Evolutionary conservation across 2,888 invertebrate species (phyloP).

Genomic region (Cabera pusaria): DNA sequence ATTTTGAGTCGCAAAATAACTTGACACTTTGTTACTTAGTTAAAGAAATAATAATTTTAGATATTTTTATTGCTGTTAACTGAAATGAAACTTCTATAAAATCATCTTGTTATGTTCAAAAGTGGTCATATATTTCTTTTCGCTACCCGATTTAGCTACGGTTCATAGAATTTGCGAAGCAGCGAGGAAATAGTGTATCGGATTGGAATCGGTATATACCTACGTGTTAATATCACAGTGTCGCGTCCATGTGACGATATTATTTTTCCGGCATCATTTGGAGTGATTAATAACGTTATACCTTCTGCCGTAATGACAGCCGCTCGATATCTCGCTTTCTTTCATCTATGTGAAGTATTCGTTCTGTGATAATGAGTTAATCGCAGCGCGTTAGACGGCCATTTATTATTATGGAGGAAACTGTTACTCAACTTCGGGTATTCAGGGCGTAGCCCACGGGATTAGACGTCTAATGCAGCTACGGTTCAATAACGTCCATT

Average conservation of each 20-base stretch:
- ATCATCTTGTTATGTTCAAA: no score
- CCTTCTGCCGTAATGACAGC: constrained; percentile 63
- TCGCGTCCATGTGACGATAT: constrained; percentile 78
- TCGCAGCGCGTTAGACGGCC: constrained; percentile 40
- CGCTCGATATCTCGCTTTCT: constrained; percentile 50
- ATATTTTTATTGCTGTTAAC: no score
- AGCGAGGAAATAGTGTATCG: constrained; percentile 33
- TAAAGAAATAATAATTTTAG: no score
- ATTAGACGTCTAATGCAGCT: constrained; percentile 32
- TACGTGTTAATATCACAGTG: constrained; percentile 78
- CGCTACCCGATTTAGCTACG: constrained; percentile 10
- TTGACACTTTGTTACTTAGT: no score
- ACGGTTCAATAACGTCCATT: constrained; percentile 30
- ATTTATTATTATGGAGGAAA: constrained; percentile 41
- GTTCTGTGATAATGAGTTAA: constrained; percentile 53
- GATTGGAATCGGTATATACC: constrained; percentile 55
- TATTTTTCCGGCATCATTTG: constrained; percentile 76
- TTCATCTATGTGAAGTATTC: constrained; percentile 48
- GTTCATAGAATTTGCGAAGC: constrained; percentile 3
- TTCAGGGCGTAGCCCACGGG: constrained; percentile 31
- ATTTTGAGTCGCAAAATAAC: no score
- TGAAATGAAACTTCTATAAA: no score
- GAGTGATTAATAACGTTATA: constrained; percentile 78
- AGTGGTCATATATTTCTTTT: constrained; percentile 13
- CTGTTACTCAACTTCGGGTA: constrained; percentile 31